A percentile compares a stretch with the other conserved stretches of the same genome.
phyloP scores from a whole-genome alignment of 2,113 vertebrate species.

The Myocastor coypus region DNA sequence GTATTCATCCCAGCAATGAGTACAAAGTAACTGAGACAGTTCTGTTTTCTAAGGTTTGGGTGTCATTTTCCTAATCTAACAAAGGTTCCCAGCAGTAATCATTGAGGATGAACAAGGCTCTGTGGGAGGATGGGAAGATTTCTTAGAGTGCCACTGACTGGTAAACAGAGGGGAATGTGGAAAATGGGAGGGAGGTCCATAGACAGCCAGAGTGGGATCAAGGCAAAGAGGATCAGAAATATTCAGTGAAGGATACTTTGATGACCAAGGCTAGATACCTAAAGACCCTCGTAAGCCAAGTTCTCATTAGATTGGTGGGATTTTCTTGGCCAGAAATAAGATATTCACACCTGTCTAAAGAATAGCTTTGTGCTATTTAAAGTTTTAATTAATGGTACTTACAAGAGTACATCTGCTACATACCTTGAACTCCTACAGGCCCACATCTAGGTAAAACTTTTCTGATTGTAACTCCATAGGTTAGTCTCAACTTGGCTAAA shows the following conservation, averaged over 20 bases:
- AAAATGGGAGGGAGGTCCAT: neutral
- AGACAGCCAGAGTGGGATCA: neutral
- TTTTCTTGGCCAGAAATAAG: neutral
- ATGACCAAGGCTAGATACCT: neutral
- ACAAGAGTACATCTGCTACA: neutral
- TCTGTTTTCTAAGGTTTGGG: neutral
- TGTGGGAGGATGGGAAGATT: neutral
- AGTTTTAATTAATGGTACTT: neutral
- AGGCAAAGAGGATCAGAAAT: neutral
- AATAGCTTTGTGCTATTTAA: neutral
- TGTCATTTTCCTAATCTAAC: neutral
- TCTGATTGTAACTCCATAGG: neutral
- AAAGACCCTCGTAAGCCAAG: neutral
- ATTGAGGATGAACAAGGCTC: neutral
- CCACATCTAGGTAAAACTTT: neutral
- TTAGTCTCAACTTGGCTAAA: neutral
- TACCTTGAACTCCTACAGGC: neutral
- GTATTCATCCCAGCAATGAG: no score
- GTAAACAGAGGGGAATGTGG: neutral
- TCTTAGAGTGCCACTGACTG: neutral
- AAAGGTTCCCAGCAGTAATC: neutral
- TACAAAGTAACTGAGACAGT: no score
- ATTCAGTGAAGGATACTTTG: neutral
- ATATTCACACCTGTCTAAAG: neutral
- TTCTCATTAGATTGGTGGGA: neutral